phyloP scores from a whole-genome alignment of 2,888 invertebrate genomes.

The Cheilosia urbana region DNA sequence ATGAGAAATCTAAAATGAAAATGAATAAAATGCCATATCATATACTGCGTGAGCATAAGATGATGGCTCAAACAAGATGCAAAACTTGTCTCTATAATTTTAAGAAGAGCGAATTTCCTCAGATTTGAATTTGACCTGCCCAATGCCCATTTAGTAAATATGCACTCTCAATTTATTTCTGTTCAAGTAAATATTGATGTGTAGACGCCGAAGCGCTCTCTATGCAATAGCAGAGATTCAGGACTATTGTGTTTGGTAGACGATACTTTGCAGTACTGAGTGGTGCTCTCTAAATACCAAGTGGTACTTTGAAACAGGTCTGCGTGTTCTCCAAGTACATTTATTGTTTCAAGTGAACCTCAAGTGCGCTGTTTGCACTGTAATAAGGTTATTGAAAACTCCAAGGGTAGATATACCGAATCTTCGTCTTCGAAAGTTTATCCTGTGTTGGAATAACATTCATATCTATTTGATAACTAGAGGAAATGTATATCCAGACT shows the following conservation, averaged over 20 bases:
- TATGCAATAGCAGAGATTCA: slow-evolving; percentile 7
- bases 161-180: neutral
- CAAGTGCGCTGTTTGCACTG: slow-evolving; percentile 32
- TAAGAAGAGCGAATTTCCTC: neutral
- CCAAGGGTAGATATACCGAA: neutral
- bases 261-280: slow-evolving; percentile 34
- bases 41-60: too few species aligned
- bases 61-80: too few species aligned
- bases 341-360: slow-evolving; percentile 26
- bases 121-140: neutral
- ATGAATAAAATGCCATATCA: too few species aligned
- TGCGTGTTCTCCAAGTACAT: slow-evolving; percentile 18
- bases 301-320: slow-evolving; percentile 35
- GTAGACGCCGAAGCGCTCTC: neutral
- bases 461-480: neutral
- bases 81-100: too few species aligned
- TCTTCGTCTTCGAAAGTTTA: slow-evolving; percentile 13
- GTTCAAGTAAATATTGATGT: slow-evolving; percentile 18
- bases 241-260: slow-evolving; percentile 26
- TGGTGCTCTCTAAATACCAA: slow-evolving; percentile 1
- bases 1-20: too few species aligned
- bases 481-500: too few species aligned
- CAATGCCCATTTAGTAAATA: neutral
- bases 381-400: slow-evolving; percentile 26
- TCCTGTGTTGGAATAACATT: slow-evolving; percentile 1